phyloP scores from a whole-genome alignment of 2,888 invertebrate genomes.

The Chaetogeoica ovagalla region DNA sequence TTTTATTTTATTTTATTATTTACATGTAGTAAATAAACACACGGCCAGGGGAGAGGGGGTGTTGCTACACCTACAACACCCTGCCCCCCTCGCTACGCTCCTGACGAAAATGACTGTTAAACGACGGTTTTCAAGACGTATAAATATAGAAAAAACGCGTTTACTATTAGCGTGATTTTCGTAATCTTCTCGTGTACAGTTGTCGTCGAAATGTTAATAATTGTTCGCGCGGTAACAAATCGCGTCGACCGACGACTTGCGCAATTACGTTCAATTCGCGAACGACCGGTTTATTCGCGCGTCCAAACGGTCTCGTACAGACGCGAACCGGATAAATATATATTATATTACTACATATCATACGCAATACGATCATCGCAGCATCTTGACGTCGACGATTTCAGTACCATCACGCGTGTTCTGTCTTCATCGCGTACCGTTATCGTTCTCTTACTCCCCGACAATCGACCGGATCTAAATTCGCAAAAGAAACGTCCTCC shows the following conservation, averaged over 20 bases:
- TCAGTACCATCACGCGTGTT: neutral
- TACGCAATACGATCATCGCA: slow-evolving; percentile 1
- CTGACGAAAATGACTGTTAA: too few relatives aligned
- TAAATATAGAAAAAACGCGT: too few relatives aligned
- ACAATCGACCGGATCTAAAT: neutral
- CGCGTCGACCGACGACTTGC: slow-evolving; percentile 34
- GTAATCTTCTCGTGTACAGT: neutral
- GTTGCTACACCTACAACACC: too few relatives aligned
- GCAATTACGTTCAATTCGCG: slow-evolving; percentile 45
- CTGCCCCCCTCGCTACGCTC: too few relatives aligned
- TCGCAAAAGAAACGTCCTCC: neutral
- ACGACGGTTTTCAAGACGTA: too few relatives aligned
- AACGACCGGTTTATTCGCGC: slow-evolving; percentile 28
- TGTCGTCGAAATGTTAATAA: too few relatives aligned
- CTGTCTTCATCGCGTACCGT: slow-evolving; percentile 35
- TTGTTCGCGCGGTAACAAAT: neutral
- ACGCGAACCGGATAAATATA: slow-evolving; percentile 33
- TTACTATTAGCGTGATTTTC: neutral
- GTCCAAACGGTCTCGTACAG: slow-evolving; percentile 12
- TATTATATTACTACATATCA: too few relatives aligned
- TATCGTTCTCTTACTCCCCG: slow-evolving; percentile 10
- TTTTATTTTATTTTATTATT: too few relatives aligned
- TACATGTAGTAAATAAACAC: too few relatives aligned
- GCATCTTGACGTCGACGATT: neutral
- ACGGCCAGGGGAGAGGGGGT: too few relatives aligned